Percentiles rank a stretch among this genome's conserved stretches.
These are phyloP conservation scores for Napeogenes inachia DNA, from an alignment of 2,888 invertebrate genomes.

Conservation along the genomic window DNA sequence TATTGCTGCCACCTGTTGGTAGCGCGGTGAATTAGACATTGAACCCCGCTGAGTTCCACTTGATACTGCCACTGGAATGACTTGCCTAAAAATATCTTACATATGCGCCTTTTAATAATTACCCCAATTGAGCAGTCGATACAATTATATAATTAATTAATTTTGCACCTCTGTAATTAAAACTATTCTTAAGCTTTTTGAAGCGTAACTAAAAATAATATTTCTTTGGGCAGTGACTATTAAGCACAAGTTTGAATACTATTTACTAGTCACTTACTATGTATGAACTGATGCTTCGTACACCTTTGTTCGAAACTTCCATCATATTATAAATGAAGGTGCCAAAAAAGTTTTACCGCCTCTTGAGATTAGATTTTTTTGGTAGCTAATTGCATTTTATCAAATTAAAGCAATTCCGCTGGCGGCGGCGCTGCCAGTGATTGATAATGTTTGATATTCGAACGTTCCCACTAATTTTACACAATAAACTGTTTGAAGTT, in stretches of 20 bases:
- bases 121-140: slow-evolving; percentile 30
- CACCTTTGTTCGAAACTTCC: slow-evolving; percentile 37
- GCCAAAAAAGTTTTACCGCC: slow-evolving; percentile 64
- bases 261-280: slow-evolving; percentile 11
- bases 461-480: slow-evolving; percentile 67
- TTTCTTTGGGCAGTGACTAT: slow-evolving; percentile 1
- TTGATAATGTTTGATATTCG: slow-evolving; percentile 71
- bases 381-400: slow-evolving; percentile 78
- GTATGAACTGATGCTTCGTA: slow-evolving; percentile 27
- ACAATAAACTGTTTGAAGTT: slow-evolving; percentile 75
- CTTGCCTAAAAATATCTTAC: slow-evolving; percentile 44
- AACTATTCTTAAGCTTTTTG: slow-evolving; percentile 15
- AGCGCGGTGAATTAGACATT: slow-evolving; percentile 73
- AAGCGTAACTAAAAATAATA: slow-evolving; percentile 14
- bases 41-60: slow-evolving; percentile 70
- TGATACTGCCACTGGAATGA: slow-evolving; percentile 73
- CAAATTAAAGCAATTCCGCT: slow-evolving; percentile 72
- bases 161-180: slow-evolving; percentile 11
- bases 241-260: no score
- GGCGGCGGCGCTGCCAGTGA: slow-evolving; percentile 57
- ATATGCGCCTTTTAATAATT: slow-evolving; percentile 28
- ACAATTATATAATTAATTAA: slow-evolving; percentile 23
- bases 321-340: slow-evolving; percentile 53
- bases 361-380: slow-evolving; percentile 73
- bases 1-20: slow-evolving; percentile 76